Evolutionary conservation across 2,113 vertebrate species (phyloP).

Genomic region (Ibidorhyncha struthersii): DNA sequence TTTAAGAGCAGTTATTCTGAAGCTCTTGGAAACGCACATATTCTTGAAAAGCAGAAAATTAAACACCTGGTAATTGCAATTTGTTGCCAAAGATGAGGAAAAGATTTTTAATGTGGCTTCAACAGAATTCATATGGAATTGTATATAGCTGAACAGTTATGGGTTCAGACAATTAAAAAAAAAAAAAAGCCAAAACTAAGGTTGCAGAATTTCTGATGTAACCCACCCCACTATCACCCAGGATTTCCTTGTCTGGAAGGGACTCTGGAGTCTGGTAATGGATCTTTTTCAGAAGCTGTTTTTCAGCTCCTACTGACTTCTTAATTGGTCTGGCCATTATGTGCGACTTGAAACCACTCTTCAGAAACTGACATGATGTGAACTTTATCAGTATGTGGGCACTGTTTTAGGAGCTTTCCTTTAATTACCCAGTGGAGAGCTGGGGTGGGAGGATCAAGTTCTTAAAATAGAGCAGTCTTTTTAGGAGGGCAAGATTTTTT

Average conservation of each 20-base stretch:
- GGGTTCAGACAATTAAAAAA: background rate
- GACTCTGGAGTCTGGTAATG: background rate
- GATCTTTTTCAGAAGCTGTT: background rate
- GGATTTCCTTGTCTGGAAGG: background rate
- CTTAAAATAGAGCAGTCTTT: background rate
- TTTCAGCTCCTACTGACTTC: background rate
- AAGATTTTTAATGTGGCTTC: background rate
- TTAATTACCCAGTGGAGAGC: fast-evolving
- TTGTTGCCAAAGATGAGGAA: background rate
- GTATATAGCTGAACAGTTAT: background rate
- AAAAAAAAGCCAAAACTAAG: background rate
- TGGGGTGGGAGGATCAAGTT: background rate
- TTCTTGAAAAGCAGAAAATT: background rate
- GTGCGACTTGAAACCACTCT: background rate
- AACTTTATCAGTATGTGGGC: background rate
- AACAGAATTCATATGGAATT: background rate
- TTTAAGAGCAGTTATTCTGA: background rate
- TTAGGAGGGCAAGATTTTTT: background rate
- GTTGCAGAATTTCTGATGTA: background rate
- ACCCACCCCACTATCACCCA: background rate
- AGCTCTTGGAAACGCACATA: background rate
- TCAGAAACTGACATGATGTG: background rate
- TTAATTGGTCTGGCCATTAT: background rate
- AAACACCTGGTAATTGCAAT: background rate
- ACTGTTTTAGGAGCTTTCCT: background rate